Base-by-base conservation (phyloP, 2,113 vertebrate genomes). In the Eurystomus gularis region DNA sequence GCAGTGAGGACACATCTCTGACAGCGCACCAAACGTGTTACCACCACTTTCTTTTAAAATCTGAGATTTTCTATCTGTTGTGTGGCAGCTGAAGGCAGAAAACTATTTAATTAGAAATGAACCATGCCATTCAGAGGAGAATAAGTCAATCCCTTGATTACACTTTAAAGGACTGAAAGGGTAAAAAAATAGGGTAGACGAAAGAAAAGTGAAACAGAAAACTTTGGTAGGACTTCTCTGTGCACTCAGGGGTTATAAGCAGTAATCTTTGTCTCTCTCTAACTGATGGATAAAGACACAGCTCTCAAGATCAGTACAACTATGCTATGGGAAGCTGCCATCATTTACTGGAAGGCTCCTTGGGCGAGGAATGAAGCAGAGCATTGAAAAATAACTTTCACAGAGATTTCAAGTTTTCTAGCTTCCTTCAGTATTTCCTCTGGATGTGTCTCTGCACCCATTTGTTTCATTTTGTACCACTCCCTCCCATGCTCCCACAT, bases 361-460 rank as follows among this genome's bases (percentile, higher is more conserved):
- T 48, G 18, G 17, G 11, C 40, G 81, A 7, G 17, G 40, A 88
- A 85, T 4, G 9, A 78, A 55, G 44, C 17, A 55, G 24, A 91
- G 4, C 7, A 26, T 1, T 66, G 28, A 61, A 89, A 79, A 87
- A 33, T 21, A 80, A 14, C 2, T 68, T 82, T n/a, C 23, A 26
- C 8, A 40, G 2, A 5, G 7, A 61, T 87, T 76, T 73, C 35
- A 55, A 55, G 14, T 31, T 88, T 92, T 65, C 19, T 65, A 58
- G 24, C 17, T 72, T 18, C 61, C 9, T 29, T 31, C 5, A 42
- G 13, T 9, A 37, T 82, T 91, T 94, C 26, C 40, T 48, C 42
- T 51, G 52, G 18, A 49, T 73, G 83, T 86, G 2, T 14, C 6
- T 40, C 35, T 33, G 5, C 0, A 1, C 11, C 23, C 3, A 4